Evolutionary conservation across 2,113 vertebrate species (phyloP), one percentile per base, ranked within the genome.

Genomic region (Phylloscopus whistleri): DNA sequence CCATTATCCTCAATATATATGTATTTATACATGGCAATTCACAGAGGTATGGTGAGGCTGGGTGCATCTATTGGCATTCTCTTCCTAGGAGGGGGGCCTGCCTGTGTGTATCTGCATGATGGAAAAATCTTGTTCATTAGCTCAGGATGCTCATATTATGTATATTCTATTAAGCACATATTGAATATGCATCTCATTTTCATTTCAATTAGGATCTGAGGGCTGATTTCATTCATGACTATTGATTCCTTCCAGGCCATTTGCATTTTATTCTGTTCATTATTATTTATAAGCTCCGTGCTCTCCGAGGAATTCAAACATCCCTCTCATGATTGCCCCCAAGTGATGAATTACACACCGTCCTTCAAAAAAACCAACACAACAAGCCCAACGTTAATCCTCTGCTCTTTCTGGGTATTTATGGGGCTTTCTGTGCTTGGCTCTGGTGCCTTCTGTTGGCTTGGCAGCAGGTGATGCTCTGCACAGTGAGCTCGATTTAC

Each of bases 191-290:
- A 88, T 92, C 49, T 94, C 58, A 70, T 91, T 96, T 96, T 94
- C 85, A 78, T 97, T 96, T 96, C 78, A 92, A 89, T 89, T 89
- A 89, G 67, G 80, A 84, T 82, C 82, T 41, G 63, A 92, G 79
- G 53, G 76, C 60, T 95, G 74, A 90, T 86, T 87, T 83, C 89
- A 95, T 93, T 94, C 69, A 96, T 67, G 82, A 86, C 75, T 95
- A 87, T 96, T 83, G 75, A 92, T 89, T 94, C 55, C 64, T 92
- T 96, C 84, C 89, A 87, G 69, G 83, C 89, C 75, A 94, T 95
- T 95, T 94, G 62, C 74, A 91, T 97, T 96, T 90, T 84, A 63
- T 94, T 88, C 82, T 75, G 89, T 95, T 94, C 91, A 92, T 91
- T 92, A 88, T 95, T 95, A 92, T 90, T 75, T 94, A 96, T 97